Evolutionary conservation across 2,113 vertebrate species (phyloP), one percentile per base, ranked within the genome.

Genomic region (Oreochromis spilurus): DNA sequence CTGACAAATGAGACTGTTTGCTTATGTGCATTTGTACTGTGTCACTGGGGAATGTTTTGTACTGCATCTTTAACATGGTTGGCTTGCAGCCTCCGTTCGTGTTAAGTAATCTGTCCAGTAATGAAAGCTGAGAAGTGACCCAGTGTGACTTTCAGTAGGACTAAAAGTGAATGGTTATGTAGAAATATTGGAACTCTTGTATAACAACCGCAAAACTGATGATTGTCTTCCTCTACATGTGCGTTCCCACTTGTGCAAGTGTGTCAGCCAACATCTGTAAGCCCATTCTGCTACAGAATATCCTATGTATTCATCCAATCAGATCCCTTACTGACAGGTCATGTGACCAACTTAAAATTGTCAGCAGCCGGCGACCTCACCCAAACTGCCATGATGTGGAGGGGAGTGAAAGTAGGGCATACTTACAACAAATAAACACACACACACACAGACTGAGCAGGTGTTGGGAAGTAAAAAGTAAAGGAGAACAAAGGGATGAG

Each of bases 351-450:
- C 90, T 91, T 91, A 91, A 94, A 91, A 91, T 87, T 83, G 87
- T 86, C 78, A 77, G 83, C 58, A 48, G 58, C 87, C 82, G n/a
- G 83, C 38, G 81, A 90, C 94, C 93, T 94, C 91, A 95, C 91
- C 93, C 94, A 93, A 94, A 94, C 92, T 91, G 84, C 40, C 8
- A 65, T 81, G 43, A 90, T 84, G 87, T 86, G 82, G 79, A 86
- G 72, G 88, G 70, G 85, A 84, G 52, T 82, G 81, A 94, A 94
- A 95, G 87, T 94, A 92, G 94, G 94, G 89, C 94, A 95, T 60
- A 82, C 70, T 90, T 88, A 84, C 91, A 92, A 89, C 79, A 84
- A 52, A 81, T 65, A 90, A 43, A 79, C 48, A 85, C 53, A 88
- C 60, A 62, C 60, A 40, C 36, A 43, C 4, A 62, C 17, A 87